phyloP scores from a whole-genome alignment of 2,888 invertebrate genomes.

The Petrolisthes cinctipes region DNA sequence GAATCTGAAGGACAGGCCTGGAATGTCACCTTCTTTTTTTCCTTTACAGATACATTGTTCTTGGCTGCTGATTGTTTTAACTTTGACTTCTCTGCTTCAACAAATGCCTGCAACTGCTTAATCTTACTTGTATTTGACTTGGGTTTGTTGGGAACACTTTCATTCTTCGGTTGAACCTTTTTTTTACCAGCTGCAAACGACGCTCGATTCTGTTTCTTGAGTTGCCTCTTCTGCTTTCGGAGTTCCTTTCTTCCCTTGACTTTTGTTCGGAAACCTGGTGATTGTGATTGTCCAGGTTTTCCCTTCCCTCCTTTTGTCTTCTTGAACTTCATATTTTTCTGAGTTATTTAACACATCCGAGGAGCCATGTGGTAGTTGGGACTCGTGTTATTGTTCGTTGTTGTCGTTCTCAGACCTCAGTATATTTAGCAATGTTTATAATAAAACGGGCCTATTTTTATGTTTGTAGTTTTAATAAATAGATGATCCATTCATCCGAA shows the following conservation, averaged over 20 bases:
- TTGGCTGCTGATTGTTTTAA: background rate
- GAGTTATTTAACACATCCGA: too few species aligned
- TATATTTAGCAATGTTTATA: too few species aligned
- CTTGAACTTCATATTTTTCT: background rate
- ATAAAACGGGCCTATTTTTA: too few species aligned
- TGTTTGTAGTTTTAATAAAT: too few species aligned
- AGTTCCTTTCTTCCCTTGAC: background rate
- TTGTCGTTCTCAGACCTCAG: too few species aligned
- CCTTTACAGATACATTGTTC: background rate
- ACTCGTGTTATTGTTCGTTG: too few species aligned
- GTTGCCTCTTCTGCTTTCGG: background rate
- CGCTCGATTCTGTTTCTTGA: slow-evolving; percentile 29
- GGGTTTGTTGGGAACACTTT: background rate
- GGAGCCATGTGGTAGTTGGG: too few species aligned
- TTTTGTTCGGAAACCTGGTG: slow-evolving; percentile 4
- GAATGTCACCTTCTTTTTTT: background rate
- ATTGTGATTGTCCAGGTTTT: background rate
- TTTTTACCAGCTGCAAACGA: background rate
- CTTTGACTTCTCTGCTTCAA: slow-evolving; percentile 18
- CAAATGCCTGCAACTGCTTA: slow-evolving; percentile 20
- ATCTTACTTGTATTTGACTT: background rate
- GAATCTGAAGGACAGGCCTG: background rate
- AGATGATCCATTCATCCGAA: too few species aligned
- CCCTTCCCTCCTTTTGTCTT: background rate
- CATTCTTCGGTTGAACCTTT: background rate